Evolutionary conservation across 2,113 vertebrate genomes (phyloP).

Genomic region (Micronycteris hirsuta): DNA sequence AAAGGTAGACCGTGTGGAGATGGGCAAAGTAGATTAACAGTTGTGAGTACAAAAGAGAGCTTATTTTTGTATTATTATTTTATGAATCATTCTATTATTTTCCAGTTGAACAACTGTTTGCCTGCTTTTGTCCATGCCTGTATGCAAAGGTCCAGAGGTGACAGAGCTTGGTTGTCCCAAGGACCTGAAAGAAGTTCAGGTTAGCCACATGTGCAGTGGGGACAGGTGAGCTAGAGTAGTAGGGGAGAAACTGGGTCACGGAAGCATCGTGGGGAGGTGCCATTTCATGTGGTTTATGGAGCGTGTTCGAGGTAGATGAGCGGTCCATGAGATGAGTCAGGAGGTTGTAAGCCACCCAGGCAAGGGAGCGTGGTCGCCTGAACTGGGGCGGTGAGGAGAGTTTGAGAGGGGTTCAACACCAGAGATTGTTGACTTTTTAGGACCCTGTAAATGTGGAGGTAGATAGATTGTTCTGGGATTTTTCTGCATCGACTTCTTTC

Average conservation of each 20-base stretch:
- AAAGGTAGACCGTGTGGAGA: neutral
- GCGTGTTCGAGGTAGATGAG: neutral
- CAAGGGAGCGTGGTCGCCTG: neutral
- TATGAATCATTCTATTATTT: neutral
- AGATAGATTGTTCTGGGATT: neutral
- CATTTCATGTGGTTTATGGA: neutral
- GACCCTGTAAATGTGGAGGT: neutral
- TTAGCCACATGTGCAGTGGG: neutral
- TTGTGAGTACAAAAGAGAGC: neutral
- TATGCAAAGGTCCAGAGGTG: neutral
- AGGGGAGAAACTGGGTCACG: neutral
- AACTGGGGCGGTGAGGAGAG: neutral
- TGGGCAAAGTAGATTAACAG: neutral
- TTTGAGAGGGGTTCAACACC: neutral
- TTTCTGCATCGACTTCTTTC: neutral
- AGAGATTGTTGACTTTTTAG: neutral
- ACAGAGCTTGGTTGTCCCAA: neutral
- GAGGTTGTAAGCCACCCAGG: neutral
- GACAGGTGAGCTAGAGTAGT: neutral
- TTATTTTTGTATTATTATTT: neutral
- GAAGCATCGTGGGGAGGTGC: neutral
- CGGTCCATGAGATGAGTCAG: neutral
- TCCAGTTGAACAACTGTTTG: neutral
- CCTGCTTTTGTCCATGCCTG: neutral
- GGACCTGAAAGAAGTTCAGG: neutral